Evolutionary conservation across 1,140 invertebrate species (phyloP).

Genomic region (Penaeus indicus): DNA sequence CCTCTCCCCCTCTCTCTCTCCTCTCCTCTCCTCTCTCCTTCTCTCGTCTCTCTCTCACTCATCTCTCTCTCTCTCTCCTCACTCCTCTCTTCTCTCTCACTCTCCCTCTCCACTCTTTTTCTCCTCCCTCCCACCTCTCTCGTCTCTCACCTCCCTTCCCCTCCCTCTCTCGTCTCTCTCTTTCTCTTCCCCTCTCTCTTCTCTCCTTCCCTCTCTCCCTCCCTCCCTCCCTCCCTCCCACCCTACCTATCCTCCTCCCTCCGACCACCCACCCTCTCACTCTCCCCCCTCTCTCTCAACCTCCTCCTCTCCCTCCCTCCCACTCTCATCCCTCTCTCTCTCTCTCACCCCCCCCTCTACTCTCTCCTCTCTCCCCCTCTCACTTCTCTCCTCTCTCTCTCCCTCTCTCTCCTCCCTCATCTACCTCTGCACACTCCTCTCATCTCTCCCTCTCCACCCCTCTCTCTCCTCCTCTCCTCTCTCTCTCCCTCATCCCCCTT

Average conservation of each 20-base stretch:
- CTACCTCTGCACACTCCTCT: no score
- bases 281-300: not conserved
- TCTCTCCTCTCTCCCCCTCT: not conserved
- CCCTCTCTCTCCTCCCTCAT: no score
- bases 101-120: not conserved
- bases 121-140: not conserved
- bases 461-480: not conserved
- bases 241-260: not conserved
- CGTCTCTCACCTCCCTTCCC: no score
- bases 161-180: no score
- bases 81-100: not conserved
- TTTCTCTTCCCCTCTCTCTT: not conserved
- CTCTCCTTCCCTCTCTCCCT: not conserved
- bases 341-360: not conserved
- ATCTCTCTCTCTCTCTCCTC: not conserved
- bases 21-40: not conserved
- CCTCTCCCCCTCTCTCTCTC: not conserved
- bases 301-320: not conserved
- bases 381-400: not conserved
- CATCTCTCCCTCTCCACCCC: not conserved
- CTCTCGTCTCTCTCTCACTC: not conserved
- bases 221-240: not conserved
- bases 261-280: no score
- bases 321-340: not conserved
- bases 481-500: not conserved